phyloP scores from a whole-genome alignment of 2,888 invertebrate species.

The Luffia ferchaultella region DNA sequence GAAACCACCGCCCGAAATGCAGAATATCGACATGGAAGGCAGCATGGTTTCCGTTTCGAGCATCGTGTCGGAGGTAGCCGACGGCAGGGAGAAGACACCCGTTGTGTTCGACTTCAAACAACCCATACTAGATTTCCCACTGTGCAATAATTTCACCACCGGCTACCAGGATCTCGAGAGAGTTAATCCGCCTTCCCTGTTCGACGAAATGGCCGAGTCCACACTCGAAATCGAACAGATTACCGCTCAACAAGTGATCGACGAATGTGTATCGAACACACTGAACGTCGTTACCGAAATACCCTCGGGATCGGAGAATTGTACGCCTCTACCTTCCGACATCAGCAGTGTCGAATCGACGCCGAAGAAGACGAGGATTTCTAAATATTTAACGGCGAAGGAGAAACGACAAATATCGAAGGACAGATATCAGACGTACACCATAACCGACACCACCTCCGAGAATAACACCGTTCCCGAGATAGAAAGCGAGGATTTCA shows the following conservation, averaged over 20 bases:
- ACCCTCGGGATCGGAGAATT: conserved; percentile 60
- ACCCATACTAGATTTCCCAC: conserved; percentile 57
- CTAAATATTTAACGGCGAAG: conserved; percentile 73
- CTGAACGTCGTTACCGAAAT: conserved; percentile 65
- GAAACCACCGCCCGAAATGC: conserved; percentile 85
- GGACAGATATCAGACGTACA: conserved; percentile 85
- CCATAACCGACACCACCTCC: conserved; percentile 67
- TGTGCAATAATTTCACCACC: conserved; percentile 42
- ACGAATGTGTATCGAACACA: conserved; percentile 66
- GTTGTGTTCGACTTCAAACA: conserved; percentile 67
- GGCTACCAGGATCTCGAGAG: conserved; percentile 70
- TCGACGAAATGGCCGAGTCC: conserved; percentile 74
- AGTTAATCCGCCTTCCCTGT: conserved; percentile 75
- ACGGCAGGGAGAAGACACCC: conserved; percentile 50
- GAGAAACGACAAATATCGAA: conserved; percentile 78
- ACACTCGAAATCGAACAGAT: conserved; percentile 56
- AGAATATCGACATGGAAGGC: conserved; percentile 79
- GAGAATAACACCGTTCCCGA: conserved; percentile 33
- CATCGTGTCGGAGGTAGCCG: conserved; percentile 80
- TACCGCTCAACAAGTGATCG: conserved; percentile 66
- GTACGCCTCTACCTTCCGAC: conserved; percentile 74
- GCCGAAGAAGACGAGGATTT: conserved; percentile 68
- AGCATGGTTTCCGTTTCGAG: conserved; percentile 88
- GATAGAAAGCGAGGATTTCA: conserved; percentile 34
- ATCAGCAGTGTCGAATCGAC: conserved; percentile 80